phyloP scores from a whole-genome alignment of 2,888 invertebrate species.

The Heliconius ismenius region DNA sequence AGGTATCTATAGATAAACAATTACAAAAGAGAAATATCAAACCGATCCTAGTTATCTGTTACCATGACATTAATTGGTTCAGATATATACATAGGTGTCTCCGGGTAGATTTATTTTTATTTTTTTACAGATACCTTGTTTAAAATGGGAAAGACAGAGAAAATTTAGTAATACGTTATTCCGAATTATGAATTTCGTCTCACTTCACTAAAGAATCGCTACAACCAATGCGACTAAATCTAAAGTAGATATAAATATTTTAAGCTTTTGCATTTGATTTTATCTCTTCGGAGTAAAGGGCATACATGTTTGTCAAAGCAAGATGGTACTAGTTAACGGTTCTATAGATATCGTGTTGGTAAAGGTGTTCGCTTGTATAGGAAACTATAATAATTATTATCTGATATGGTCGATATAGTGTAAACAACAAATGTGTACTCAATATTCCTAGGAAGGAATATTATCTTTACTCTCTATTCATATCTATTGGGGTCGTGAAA shows the following conservation, averaged over 20 bases:
- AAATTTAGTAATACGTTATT: not conserved
- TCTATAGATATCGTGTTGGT: conserved; percentile 45
- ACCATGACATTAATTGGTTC: conserved; percentile 66
- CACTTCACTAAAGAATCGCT: not conserved
- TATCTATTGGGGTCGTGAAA: conserved; percentile 46
- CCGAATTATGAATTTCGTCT: not conserved
- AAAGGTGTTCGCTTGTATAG: conserved; percentile 50
- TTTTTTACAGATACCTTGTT: not conserved
- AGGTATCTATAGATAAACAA: not conserved
- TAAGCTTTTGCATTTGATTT: conserved; percentile 20
- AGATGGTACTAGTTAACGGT: conserved; percentile 51
- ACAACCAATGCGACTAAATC: not conserved
- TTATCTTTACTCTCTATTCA: conserved; percentile 51
- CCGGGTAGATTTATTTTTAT: not conserved
- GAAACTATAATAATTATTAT: conserved; percentile 64
- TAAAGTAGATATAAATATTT: not conserved
- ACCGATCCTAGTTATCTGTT: conserved; percentile 45
- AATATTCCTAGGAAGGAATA: conserved; percentile 50
- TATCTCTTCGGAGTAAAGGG: conserved; percentile 54
- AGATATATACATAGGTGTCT: conserved; percentile 16
- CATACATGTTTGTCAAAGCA: conserved; percentile 45
- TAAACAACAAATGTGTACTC: conserved; percentile 52
- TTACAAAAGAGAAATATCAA: conserved; percentile 15
- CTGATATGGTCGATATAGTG: conserved; percentile 57
- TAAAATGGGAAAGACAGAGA: not conserved